These are phyloP conservation scores for Thymelicus acteon DNA, from an alignment of 2,888 invertebrate species.

Conservation along the genomic window DNA sequence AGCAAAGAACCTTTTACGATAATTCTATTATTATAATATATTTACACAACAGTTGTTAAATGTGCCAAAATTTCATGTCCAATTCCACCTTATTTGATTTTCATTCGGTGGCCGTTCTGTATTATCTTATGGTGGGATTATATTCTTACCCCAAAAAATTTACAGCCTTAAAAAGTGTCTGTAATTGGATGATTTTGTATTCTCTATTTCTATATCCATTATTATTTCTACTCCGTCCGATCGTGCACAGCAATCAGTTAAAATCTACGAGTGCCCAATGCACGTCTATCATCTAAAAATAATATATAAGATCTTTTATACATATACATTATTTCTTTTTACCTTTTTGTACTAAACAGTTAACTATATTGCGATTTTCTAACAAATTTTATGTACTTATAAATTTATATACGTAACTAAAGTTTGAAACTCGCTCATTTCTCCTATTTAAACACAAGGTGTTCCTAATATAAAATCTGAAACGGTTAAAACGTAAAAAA, in stretches of 20 bases:
- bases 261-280: slow-evolving; percentile 16
- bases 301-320: slow-evolving; percentile 32
- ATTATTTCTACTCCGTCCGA: slow-evolving; percentile 34
- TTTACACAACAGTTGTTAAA: not conserved
- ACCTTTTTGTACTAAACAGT: slow-evolving; percentile 29
- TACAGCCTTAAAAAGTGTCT: slow-evolving; percentile 28
- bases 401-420: slow-evolving; percentile 6
- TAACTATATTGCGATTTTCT: slow-evolving; percentile 33
- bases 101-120: not conserved
- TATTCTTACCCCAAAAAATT: not conserved
- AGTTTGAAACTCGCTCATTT: slow-evolving; percentile 9
- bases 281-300: slow-evolving; percentile 17
- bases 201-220: slow-evolving; percentile 26
- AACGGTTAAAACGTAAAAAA: slow-evolving; percentile 1
- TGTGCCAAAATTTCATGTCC: slow-evolving; percentile 15
- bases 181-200: slow-evolving; percentile 13
- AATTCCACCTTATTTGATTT: not conserved
- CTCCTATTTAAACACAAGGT: slow-evolving; percentile 18
- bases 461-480: slow-evolving; percentile 26
- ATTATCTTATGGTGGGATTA: not conserved
- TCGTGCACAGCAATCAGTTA: slow-evolving; percentile 19
- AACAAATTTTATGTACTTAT: slow-evolving; percentile 22
- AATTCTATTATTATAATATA: not conserved
- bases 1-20: too few relatives aligned
- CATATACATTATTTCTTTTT: slow-evolving; percentile 33